Base-by-base conservation (phyloP, 2,888 invertebrate species). In the Cephalotes varians region DNA sequence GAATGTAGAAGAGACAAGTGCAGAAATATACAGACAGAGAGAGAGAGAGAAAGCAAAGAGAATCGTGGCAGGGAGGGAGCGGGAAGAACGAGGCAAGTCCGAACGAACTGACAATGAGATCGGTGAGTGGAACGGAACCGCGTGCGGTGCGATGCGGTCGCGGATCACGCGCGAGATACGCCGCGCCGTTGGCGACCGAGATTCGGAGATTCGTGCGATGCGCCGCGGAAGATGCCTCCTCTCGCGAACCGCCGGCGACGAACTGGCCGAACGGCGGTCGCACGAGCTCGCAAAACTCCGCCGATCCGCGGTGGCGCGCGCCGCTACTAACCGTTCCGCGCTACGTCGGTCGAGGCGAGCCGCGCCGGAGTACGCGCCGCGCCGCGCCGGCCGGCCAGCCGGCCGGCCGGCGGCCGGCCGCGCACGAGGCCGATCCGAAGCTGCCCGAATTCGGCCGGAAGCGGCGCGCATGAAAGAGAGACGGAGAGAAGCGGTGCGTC, bases 201-300 rank as follows among this genome's bases (percentile, higher is more conserved):
- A 69, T 81, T 62, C 60, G 77, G 72, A 69, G 76, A 83, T 84
- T 60, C 71, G 77, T 72, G 82, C 84, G 83, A 81, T 81, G 87
- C 80, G 86, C 87, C 77, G 86, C 82, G 87, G 86, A 85, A 82
- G 86, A 91, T 90, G 91, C 92, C 92, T 92, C 89, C 87, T 90
- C 67, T 90, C 92, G 90, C 93, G 91, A 91, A 92, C 92, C 89
- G 93, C 92, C 93, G 94, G 93, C 93, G 93, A 94, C 92, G 93
- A 94, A 94, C 94, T 94, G 94, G 93, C 93, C 93, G 94, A 93
- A 91, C 90, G 15, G 91, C 54, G 47, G 90, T 89, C 87, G 89
- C 88, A 80, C 83, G 86, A 9, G 80, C 80, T 80, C 86, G 87
- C 88, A 86, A 87, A 88, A 89, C 86, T 88, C 67, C 69, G 7